A percentile compares a stretch with the other conserved stretches of the same genome.
Conservation (phyloP, 2,113 vertebrate species). For the Rallus limicola region DNA sequence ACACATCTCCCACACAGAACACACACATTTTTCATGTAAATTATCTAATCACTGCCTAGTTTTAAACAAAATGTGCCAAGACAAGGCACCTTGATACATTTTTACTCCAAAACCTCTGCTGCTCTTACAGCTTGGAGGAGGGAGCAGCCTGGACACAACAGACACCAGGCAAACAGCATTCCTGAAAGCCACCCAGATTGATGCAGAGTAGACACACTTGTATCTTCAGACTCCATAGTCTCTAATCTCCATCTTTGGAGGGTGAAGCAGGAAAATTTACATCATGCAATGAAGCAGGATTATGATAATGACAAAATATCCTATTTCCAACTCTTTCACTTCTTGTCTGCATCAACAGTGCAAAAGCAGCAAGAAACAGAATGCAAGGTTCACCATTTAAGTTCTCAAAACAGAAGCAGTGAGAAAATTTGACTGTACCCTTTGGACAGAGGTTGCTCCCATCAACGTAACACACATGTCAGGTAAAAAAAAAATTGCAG, state of each 20-base stretch:
- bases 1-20: fast-evolving
- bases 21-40: neutral
- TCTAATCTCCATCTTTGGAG: neutral
- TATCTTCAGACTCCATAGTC: neutral
- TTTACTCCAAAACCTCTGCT: neutral
- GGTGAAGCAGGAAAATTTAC: neutral
- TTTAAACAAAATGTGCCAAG: neutral
- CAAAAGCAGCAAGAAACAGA: neutral
- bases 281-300: neutral
- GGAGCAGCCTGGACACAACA: neutral
- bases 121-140: neutral
- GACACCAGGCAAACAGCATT: neutral
- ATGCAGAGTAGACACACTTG: neutral
- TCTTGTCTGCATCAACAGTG: neutral
- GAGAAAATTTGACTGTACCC: neutral
- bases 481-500: neutral
- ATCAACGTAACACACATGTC: neutral
- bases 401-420: neutral
- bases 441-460: neutral
- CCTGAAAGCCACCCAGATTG: neutral
- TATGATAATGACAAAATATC: neutral
- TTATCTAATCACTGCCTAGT: neutral
- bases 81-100: neutral
- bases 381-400: neutral
- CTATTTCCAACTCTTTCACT: neutral